Conservation (phyloP, 2,113 vertebrate genomes). For the Chiloscyllium plagiosum region DNA sequence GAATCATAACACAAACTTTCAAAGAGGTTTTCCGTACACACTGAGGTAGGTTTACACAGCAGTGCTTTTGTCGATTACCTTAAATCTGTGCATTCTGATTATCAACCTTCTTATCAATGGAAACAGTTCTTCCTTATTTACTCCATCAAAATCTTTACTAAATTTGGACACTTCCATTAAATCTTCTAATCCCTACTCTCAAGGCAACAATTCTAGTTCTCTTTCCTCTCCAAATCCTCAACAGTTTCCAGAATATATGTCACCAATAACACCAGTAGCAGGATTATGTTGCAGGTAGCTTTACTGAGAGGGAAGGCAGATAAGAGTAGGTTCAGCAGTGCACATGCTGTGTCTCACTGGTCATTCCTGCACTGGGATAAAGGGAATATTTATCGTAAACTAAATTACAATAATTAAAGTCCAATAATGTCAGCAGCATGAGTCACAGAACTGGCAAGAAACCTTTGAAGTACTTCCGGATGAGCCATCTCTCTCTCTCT, state of each 20-base stretch:
- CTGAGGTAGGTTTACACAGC: not conserved
- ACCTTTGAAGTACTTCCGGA: not conserved
- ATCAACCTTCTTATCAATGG: not conserved
- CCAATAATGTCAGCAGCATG: not conserved
- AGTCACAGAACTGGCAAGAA: not conserved
- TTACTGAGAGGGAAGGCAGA: not conserved
- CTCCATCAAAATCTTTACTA: not conserved
- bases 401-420: not conserved
- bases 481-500: no score
- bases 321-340: not conserved
- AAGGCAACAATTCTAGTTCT: not conserved
- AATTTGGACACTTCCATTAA: not conserved
- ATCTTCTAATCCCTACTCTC: not conserved
- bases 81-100: not conserved
- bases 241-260: not conserved
- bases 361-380: not conserved
- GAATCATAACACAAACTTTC: not conserved
- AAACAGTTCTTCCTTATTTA: not conserved
- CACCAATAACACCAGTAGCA: not conserved
- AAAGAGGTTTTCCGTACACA: not conserved
- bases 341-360: not conserved
- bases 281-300: not conserved
- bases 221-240: not conserved
- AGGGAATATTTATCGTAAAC: not conserved
- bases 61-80: not conserved